These are phyloP conservation scores for roundworm (Caenorhabditis elegans) DNA, from an alignment of 1,140 invertebrate genomes.

Conservation along the genomic window DNA sequence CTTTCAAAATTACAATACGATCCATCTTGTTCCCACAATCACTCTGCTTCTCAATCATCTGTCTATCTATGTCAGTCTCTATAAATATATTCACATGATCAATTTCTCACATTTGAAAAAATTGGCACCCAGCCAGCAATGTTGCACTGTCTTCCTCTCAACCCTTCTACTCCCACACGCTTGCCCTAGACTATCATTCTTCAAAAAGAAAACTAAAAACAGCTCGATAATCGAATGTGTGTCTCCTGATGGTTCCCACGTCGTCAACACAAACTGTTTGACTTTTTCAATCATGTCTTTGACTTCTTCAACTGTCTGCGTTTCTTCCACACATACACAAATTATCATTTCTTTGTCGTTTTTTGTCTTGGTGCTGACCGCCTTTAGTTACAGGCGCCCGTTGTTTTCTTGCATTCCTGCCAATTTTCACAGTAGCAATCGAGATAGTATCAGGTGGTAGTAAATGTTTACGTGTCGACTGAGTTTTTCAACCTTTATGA, in stretches of 20 bases:
- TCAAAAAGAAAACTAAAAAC: not conserved
- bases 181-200: not conserved
- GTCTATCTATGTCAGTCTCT: not conserved
- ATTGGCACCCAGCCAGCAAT: constrained; percentile 8
- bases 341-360: not conserved
- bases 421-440: too few relatives aligned
- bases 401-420: not conserved
- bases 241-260: constrained; percentile 14
- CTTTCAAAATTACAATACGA: too few relatives aligned
- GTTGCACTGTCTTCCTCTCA: not conserved
- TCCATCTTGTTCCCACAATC: not conserved
- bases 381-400: not conserved
- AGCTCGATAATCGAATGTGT: not conserved
- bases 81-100: not conserved
- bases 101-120: not conserved
- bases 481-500: too few relatives aligned
- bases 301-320: not conserved
- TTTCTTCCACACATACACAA: not conserved
- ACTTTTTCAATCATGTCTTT: not conserved
- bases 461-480: too few relatives aligned
- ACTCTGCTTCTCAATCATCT: constrained; percentile 17
- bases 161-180: not conserved
- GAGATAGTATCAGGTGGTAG: too few relatives aligned
- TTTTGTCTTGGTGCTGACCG: not conserved
- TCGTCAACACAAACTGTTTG: constrained; percentile 25